Percentiles rank a stretch among this genome's conserved stretches.
These are phyloP conservation scores for Sylvia atricapilla DNA, from an alignment of 2,113 vertebrate species.

Conservation along the genomic window DNA sequence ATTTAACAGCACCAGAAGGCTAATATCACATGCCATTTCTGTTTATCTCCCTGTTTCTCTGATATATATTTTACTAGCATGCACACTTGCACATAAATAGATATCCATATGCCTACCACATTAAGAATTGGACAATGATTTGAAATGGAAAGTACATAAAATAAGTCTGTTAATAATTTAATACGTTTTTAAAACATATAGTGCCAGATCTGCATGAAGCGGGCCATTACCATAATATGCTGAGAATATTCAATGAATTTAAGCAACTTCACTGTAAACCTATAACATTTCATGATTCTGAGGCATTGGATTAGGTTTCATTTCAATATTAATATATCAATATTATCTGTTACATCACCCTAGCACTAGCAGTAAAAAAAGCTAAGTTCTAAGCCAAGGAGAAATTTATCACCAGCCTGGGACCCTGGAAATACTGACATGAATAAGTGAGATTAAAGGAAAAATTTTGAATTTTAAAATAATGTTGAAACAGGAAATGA, in stretches of 20 bases:
- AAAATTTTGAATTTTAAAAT: background rate
- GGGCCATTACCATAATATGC: background rate
- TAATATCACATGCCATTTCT: background rate
- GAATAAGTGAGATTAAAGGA: background rate
- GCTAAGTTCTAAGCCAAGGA: background rate
- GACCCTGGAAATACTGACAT: background rate
- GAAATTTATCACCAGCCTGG: background rate
- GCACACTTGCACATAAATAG: conserved; percentile 64
- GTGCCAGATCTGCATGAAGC: background rate
- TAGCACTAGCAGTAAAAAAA: background rate
- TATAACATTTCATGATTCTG: background rate
- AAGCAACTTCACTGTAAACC: background rate
- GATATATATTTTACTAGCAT: background rate
- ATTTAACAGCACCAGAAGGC: background rate
- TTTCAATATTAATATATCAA: background rate
- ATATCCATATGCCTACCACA: background rate
- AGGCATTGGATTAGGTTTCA: background rate
- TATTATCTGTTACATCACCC: background rate
- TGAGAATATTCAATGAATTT: background rate
- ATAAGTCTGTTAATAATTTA: background rate
- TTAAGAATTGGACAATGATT: background rate
- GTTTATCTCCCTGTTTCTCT: background rate
- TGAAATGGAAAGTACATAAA: background rate
- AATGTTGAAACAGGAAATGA: background rate
- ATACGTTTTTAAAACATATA: background rate